Base-by-base conservation (phyloP, 2,797 vertebrate genomes). In the Lutjanus campechanus region DNA sequence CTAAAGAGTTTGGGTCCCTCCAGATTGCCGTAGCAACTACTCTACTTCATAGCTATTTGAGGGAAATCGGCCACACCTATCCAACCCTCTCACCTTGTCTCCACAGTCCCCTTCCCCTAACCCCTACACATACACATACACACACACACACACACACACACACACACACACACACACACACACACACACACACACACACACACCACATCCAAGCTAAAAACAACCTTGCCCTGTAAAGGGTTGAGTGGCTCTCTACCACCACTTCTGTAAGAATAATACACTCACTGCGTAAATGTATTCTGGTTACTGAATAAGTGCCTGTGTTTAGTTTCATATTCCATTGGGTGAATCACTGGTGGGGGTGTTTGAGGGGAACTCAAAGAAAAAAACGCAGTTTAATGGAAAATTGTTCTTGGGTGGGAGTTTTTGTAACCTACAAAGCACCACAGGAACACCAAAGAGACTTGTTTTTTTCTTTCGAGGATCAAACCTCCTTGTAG, bases 191-290 rank as follows among this genome's bases (percentile, higher is more conserved):
- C 72, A 66, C 65, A 77, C 77, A 73, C 65, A 74, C 62, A 79
- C 70, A 77, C 44, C 59, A 60, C 59, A 55, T 36, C 62, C 67
- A 54, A 69, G 79, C 87, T 88, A 89, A 91, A 89, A 93, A 87
- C 88, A 91, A 91, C 90, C 90, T 91, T 90, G 92, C 86, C 92
- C 91, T 82, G 81, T 70, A 73, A 85, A 76, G 84, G 95, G 94
- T 95, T 85, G 91, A 96, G 95, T 91, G 91, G 89, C 91, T 86
- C 94, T 96, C 89, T 80, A 88, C 69, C 51, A 44, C 87, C 92
- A 93, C 92, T 94, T 87, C 62, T 92, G 92, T 88, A 93, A 93
- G 92, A 95, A 95, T 95, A 95, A 95, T 92, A 94, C 94, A 93
- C 89, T 92, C 87, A 79, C 64, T 85, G 84, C 36, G 72, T 86